Evolutionary conservation across 2,113 vertebrate genomes (phyloP).

Genomic region (Euleptes europaea): DNA sequence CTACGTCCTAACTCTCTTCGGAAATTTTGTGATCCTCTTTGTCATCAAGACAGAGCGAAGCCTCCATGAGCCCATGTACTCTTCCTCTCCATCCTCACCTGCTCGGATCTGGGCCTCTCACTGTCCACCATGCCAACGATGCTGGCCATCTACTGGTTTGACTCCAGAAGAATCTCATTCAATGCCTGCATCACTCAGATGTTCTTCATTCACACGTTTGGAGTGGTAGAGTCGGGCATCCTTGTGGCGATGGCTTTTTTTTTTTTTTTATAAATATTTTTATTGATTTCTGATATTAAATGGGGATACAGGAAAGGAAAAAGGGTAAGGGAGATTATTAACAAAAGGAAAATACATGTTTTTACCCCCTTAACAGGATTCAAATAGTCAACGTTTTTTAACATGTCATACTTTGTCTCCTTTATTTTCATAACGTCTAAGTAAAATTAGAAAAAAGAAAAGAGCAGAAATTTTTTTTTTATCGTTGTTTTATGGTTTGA

Average conservation of each 20-base stretch:
- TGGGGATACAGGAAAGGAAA: no score
- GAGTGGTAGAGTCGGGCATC: slow-evolving; percentile 39
- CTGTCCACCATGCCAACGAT: slow-evolving; percentile 52
- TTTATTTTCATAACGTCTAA: no score
- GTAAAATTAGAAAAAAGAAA: no score
- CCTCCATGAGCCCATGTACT: slow-evolving; percentile 59
- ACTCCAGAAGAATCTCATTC: not conserved
- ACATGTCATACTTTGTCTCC: no score
- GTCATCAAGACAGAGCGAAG: slow-evolving; percentile 43
- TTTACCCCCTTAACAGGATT: no score
- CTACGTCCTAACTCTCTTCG: slow-evolving; percentile 40
- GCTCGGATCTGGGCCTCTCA: slow-evolving; percentile 39
- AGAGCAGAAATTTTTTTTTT: no score
- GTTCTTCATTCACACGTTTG: slow-evolving; percentile 52
- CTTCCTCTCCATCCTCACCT: slow-evolving; percentile 54
- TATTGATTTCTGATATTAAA: no score
- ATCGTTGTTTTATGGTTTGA: no score
- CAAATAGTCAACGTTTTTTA: no score
- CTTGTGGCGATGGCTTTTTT: slow-evolving; percentile 43
- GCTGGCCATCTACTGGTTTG: slow-evolving; percentile 54
- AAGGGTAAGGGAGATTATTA: no score
- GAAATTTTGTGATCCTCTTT: slow-evolving; percentile 46
- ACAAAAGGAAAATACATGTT: no score
- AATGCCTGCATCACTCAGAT: slow-evolving; percentile 51
- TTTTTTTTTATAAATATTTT: no score